Conservation (phyloP, 2,113 vertebrate genomes). For the Puma concolor region DNA sequence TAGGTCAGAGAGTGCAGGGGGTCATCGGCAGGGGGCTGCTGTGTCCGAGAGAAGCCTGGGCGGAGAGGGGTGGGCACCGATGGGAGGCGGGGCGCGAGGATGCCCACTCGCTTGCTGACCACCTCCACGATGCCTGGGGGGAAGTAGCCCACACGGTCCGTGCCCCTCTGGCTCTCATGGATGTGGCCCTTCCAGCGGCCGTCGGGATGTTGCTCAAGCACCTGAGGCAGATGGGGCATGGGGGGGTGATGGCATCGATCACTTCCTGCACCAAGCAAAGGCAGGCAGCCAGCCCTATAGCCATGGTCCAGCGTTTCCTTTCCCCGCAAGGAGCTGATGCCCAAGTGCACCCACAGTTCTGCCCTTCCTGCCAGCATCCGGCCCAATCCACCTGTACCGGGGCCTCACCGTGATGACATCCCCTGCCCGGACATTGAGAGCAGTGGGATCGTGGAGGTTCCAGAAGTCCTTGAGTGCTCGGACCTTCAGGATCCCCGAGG, state of each 20-base stretch:
- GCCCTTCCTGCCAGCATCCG: neutral
- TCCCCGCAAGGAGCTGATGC: neutral
- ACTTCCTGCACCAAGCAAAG: neutral
- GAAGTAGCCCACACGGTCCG: conserved; percentile 95
- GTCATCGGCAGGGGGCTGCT: conserved; percentile 56
- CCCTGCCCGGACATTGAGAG: conserved; percentile 95
- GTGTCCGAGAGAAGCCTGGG: conserved; percentile 68
- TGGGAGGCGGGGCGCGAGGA: conserved; percentile 46
- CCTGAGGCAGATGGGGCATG: conserved; percentile 82
- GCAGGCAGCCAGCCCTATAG: neutral
- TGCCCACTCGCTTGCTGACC: conserved; percentile 93
- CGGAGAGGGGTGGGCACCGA: neutral
- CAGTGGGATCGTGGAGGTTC: conserved; percentile 97
- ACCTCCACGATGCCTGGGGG: conserved; percentile 97
- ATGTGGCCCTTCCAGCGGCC: conserved; percentile 98
- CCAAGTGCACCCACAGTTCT: neutral
- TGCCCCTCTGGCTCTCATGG: conserved; percentile 93
- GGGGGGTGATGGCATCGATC: accelerated
- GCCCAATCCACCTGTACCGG: accelerated
- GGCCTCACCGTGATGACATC: conserved; percentile 94
- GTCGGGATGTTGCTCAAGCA: conserved; percentile 95
- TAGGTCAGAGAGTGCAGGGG: conserved; percentile 44
- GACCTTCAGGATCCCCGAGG: conserved; percentile 95
- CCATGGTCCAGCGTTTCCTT: neutral
- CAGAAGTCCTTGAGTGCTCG: conserved; percentile 97